Conservation (phyloP, 1,140 invertebrate species). For the Myzus persicae region DNA sequence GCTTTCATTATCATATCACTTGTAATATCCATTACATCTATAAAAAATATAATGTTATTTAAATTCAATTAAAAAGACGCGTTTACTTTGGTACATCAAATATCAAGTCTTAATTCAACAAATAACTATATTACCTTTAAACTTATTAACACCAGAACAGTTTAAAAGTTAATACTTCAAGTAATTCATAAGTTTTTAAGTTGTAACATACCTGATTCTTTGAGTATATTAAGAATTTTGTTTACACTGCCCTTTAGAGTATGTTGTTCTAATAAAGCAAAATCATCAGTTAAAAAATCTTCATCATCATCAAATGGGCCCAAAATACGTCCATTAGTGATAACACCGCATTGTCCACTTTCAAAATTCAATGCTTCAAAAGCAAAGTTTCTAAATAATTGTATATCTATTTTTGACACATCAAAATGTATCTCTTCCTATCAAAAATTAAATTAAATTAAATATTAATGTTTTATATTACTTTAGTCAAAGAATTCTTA, state of each 20-base stretch:
- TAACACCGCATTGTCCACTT: constrained; percentile 72
- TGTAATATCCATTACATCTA: constrained; percentile 60
- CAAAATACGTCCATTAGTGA: constrained; percentile 90
- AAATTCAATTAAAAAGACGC: too few relatives aligned
- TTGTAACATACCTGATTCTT: constrained; percentile 63
- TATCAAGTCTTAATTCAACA: too few relatives aligned
- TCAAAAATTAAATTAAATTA: background rate
- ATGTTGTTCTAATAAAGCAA: constrained; percentile 85
- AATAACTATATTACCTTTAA: background rate
- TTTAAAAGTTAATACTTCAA: background rate
- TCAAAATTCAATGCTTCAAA: constrained; percentile 65
- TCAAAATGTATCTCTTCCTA: constrained; percentile 51
- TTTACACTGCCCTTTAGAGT: constrained; percentile 78
- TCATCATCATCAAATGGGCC: constrained; percentile 83
- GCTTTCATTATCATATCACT: constrained; percentile 78
- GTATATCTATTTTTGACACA: constrained; percentile 30
- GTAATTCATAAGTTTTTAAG: background rate
- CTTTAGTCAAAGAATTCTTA: background rate
- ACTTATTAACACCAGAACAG: background rate
- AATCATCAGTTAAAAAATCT: constrained; percentile 89
- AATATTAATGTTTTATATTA: background rate
- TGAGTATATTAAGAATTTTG: constrained; percentile 76
- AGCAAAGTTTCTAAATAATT: background rate
- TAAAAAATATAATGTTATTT: background rate
- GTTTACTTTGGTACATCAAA: too few relatives aligned